Conservation (phyloP, 1,140 invertebrate genomes). For the Oncopodura yosiiana region DNA sequence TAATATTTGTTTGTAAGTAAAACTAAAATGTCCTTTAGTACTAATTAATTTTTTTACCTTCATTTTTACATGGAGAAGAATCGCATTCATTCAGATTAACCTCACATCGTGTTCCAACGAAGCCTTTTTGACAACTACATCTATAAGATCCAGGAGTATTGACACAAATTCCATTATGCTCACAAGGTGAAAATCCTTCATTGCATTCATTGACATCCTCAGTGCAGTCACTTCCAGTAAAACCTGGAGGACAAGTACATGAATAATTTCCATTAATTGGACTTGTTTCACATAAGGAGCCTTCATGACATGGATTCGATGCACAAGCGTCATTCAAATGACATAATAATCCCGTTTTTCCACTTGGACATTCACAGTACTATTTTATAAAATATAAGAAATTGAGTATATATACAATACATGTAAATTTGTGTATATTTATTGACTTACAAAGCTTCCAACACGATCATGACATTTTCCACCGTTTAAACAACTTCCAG, state of each 20-base stretch:
- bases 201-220: slow-evolving; percentile 91
- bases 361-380: slow-evolving; percentile 88
- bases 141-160: slow-evolving; percentile 88
- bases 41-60: no score
- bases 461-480: slow-evolving; percentile 71
- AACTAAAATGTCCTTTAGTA: no score
- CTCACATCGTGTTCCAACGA: slow-evolving; percentile 82
- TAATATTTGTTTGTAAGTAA: no score
- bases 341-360: slow-evolving; percentile 86
- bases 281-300: slow-evolving; percentile 88
- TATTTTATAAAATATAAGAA: no score
- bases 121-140: slow-evolving; percentile 84
- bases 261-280: slow-evolving; percentile 89
- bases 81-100: slow-evolving; percentile 76
- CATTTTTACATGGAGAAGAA: slow-evolving; percentile 85
- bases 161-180: slow-evolving; percentile 85
- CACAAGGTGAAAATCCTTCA: slow-evolving; percentile 85
- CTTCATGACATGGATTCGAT: slow-evolving; percentile 88
- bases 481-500: slow-evolving; percentile 88
- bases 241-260: slow-evolving; percentile 84
- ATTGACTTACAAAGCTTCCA: slow-evolving; percentile 84
- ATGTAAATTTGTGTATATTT: no score
- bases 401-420: no score
- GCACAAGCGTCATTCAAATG: slow-evolving; percentile 93
- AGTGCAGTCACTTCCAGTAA: slow-evolving; percentile 81